Evolutionary conservation across 2,797 vertebrate species (phyloP).

Genomic region (Sciurus carolinensis): DNA sequence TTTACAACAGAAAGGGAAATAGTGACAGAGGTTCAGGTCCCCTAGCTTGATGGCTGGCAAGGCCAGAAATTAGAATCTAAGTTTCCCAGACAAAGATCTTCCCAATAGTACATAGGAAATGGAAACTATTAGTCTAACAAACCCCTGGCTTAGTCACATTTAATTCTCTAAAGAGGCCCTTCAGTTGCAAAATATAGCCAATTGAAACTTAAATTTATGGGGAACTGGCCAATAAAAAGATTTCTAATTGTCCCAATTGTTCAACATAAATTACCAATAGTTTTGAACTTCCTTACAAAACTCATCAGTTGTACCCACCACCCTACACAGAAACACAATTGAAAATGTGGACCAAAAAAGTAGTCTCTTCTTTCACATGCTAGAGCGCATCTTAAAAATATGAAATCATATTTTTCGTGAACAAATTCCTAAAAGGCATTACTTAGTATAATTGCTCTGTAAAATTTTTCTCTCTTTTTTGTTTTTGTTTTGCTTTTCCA

Average conservation of each 20-base stretch:
- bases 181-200: background rate
- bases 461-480: background rate
- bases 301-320: background rate
- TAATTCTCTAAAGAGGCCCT: constrained; percentile 41
- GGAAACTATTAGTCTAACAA: background rate
- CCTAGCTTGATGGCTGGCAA: background rate
- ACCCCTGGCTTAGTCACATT: background rate
- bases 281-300: constrained; percentile 37
- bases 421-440: constrained; percentile 62
- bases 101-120: background rate
- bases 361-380: constrained; percentile 19
- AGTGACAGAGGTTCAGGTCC: background rate
- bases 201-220: background rate
- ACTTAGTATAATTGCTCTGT: constrained; percentile 42
- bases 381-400: constrained; percentile 22
- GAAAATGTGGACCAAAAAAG: background rate
- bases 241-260: background rate
- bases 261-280: background rate
- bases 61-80: background rate
- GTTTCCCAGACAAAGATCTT: background rate
- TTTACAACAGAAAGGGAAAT: constrained; percentile 39
- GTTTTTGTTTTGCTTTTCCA: constrained; percentile 60
- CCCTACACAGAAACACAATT: background rate
- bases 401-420: background rate
- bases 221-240: background rate